These are phyloP conservation scores for Guaruba guarouba DNA, from an alignment of 2,113 vertebrate genomes.

Conservation along the genomic window DNA sequence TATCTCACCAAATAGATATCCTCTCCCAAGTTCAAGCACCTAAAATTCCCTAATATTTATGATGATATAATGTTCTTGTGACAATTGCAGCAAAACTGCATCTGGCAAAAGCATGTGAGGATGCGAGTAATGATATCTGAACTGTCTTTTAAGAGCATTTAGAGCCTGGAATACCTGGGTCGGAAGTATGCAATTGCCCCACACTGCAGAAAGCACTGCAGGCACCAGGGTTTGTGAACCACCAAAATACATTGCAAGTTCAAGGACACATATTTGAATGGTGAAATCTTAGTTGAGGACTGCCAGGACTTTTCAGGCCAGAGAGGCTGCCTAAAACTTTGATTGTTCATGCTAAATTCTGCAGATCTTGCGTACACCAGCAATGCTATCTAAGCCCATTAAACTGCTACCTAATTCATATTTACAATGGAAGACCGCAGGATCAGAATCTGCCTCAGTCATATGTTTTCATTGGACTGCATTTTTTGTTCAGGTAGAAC, in stretches of 20 bases:
- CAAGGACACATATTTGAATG: neutral
- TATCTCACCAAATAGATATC: neutral
- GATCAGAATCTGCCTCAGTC: neutral
- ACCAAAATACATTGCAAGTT: neutral
- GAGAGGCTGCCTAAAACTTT: neutral
- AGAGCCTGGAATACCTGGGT: neutral
- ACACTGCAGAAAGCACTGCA: neutral
- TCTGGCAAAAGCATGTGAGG: neutral
- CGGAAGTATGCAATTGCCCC: fast-evolving
- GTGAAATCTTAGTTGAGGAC: neutral
- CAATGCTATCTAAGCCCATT: neutral
- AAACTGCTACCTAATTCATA: neutral
- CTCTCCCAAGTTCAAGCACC: neutral
- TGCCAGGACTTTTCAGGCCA: neutral
- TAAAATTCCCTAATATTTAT: neutral
- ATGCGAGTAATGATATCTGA: neutral
- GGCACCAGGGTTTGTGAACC: neutral
- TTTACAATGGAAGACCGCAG: fast-evolving
- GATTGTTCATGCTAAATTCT: neutral
- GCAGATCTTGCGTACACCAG: neutral
- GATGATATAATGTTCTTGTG: neutral
- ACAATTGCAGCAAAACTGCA: neutral
- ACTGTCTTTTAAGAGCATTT: neutral
- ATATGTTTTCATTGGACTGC: neutral
- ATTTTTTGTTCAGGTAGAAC: neutral